These are phyloP conservation scores for Plectus sambesii DNA, from an alignment of 1,140 invertebrate species.

Conservation along the genomic window DNA sequence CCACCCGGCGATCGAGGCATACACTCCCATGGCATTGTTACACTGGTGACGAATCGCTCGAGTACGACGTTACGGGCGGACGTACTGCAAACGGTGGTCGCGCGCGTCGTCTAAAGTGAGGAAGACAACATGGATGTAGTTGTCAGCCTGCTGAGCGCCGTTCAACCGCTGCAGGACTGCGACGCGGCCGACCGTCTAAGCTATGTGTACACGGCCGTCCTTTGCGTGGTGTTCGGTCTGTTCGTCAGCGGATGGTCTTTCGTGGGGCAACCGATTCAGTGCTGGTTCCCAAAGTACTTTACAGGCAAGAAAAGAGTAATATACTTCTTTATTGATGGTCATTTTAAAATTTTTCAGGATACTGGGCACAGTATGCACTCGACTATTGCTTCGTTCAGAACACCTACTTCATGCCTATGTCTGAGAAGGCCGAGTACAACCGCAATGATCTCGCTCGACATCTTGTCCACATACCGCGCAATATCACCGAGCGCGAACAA, in stretches of 20 bases:
- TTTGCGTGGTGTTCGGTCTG: background rate
- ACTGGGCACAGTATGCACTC: conserved; percentile 45
- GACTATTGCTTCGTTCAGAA: conserved; percentile 46
- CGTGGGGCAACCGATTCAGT: conserved; percentile 44
- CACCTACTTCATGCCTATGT: conserved; percentile 32
- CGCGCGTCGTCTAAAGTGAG: too few species aligned
- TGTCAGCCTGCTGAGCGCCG: too few species aligned
- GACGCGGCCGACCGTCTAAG: background rate
- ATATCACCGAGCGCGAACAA: conserved; percentile 31
- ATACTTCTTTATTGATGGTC: conserved; percentile 9
- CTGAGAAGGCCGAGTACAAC: background rate
- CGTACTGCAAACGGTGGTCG: too few species aligned
- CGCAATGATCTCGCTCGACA: background rate
- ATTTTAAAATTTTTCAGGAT: conserved; percentile 28
- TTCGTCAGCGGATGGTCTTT: conserved; percentile 13
- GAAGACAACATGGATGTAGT: too few species aligned
- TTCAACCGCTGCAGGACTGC: too few species aligned
- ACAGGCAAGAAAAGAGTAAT: conserved; percentile 32
- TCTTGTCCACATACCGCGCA: conserved; percentile 32
- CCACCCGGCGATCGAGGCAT: too few species aligned
- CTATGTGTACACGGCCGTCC: background rate
- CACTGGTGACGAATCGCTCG: too few species aligned
- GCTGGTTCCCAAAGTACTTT: conserved; percentile 45
- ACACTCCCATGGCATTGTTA: too few species aligned
- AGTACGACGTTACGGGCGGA: too few species aligned